Evolutionary conservation across 2,113 vertebrate species (phyloP), one percentile per base, ranked within the genome.

Genomic region (Microtus montanus): DNA sequence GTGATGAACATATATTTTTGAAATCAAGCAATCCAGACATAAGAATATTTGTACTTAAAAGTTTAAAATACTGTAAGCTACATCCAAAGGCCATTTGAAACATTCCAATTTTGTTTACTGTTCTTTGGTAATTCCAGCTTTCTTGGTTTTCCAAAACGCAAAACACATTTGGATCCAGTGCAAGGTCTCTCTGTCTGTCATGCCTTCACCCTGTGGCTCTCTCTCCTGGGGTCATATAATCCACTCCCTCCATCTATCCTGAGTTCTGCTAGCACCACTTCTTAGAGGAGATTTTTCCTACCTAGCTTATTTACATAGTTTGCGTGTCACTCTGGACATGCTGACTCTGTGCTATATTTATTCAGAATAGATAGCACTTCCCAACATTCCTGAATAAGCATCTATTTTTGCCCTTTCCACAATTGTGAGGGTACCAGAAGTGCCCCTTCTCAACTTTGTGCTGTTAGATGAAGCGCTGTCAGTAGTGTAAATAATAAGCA

Each of bases 161-260:
- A 79, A 80, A 52, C 14, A 28, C 88, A 1, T 8, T 35, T 0
- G 0, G 7, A 63, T 7, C 63, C 28, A n/a, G 4, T 1, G 0
- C 26, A 58, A 49, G 13, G 33, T 35, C 28, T 83, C 38, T 6
- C 6, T 26, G 22, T 35, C 41, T 35, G 24, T 19, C 9, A 1
- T 20, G 24, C n/a, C 54, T 7, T 74, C 7, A n/a, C 22, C 12
- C 64, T 47, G 5, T 4, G 12, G 2, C 0, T 1, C n/a, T 66
- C 4, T 26, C 11, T 47, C 15, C 35, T 28, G 20, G 0, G 44
- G 35, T 11, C 63, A 11, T 0, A 1, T 5, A 54, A 12, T 30
- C 85, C 11, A 8, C n/a, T 73, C 20, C 20, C 41, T 20, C 30
- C n/a, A 5, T 28, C 83, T 82, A 74, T 28, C 86, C 33, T 83